These are phyloP conservation scores for Drosophila neonasuta DNA, from an alignment of 2,888 invertebrate species.

Conservation along the genomic window DNA sequence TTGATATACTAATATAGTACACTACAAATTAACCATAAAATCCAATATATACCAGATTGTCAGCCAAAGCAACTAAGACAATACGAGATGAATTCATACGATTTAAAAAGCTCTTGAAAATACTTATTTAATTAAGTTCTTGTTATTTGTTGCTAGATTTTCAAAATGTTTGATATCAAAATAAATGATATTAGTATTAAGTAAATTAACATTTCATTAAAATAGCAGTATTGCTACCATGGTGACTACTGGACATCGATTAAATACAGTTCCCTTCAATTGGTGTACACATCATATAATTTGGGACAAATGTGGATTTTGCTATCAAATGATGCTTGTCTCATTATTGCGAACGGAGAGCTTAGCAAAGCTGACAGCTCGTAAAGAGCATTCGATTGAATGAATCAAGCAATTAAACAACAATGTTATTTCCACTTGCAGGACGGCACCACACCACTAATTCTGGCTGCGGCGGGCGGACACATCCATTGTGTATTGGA, in stretches of 20 bases:
- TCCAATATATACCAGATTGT: too few species aligned
- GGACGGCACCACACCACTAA: conserved; percentile 97
- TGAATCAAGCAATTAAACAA: conserved; percentile 3
- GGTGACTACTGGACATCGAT: too few species aligned
- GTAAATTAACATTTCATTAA: too few species aligned
- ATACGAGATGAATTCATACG: background rate
- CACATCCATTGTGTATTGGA: conserved; percentile 93
- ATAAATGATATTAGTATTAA: too few species aligned
- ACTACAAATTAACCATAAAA: too few species aligned
- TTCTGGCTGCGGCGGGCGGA: conserved; percentile 95
- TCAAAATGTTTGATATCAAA: too few species aligned
- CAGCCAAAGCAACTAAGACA: too few species aligned
- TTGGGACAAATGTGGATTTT: background rate
- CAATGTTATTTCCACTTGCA: conserved; percentile 76
- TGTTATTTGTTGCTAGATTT: too few species aligned
- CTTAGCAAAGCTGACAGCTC: background rate
- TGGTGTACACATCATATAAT: background rate
- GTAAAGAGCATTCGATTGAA: conserved; percentile 2
- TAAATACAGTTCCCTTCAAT: background rate
- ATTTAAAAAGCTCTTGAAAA: background rate
- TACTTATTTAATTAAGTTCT: too few species aligned
- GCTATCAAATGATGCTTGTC: background rate
- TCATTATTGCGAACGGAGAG: background rate
- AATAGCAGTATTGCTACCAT: too few species aligned
- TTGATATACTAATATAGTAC: too few species aligned